Conservation (phyloP, 2,113 vertebrate genomes). For the Orthonyx spaldingii region DNA sequence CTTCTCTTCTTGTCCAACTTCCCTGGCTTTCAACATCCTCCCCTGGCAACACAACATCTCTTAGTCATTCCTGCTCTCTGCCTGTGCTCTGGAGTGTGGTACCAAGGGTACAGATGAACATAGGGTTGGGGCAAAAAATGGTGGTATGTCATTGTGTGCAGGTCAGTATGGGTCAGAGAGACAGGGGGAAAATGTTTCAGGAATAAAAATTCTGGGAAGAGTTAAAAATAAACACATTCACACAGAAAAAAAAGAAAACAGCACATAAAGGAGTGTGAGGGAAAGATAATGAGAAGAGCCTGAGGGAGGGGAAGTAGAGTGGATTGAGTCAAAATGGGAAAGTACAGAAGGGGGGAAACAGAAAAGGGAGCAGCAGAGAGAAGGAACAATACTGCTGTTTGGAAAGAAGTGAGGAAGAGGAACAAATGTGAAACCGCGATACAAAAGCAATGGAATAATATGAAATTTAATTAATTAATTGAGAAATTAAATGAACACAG, state of each 20-base stretch:
- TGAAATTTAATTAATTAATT: neutral
- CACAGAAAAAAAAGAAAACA: neutral
- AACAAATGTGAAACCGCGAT: neutral
- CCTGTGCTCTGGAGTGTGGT: neutral
- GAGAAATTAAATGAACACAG: neutral
- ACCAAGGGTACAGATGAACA: fast-evolving
- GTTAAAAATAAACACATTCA: neutral
- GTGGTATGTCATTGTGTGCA: neutral
- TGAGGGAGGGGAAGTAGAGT: neutral
- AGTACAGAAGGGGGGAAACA: neutral
- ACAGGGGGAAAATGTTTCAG: neutral
- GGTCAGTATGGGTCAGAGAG: neutral
- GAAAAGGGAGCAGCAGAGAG: neutral
- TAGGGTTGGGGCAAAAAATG: neutral
- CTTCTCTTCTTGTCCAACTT: neutral
- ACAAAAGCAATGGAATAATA: neutral
- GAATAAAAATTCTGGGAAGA: neutral
- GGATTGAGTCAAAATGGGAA: neutral
- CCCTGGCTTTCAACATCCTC: neutral
- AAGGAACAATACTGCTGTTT: neutral
- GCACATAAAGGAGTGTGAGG: neutral
- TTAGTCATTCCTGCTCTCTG: neutral
- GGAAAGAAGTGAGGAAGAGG: neutral
- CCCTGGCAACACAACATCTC: neutral
- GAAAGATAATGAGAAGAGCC: neutral